phyloP scores from a whole-genome alignment of 2,797 vertebrate species.

The Poecilia gillii region DNA sequence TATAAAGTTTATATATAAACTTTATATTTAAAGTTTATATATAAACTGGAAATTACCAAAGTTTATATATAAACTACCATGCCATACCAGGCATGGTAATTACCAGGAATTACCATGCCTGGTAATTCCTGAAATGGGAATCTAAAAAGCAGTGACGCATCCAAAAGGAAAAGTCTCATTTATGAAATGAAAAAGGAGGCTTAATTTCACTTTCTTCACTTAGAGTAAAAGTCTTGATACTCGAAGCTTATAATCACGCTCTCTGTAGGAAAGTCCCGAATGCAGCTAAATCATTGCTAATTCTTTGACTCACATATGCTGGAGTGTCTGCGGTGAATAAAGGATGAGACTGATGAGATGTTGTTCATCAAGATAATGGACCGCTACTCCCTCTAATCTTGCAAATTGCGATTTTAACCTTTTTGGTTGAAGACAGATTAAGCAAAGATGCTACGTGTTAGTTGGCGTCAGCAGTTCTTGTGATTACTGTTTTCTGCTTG shows the following conservation, averaged over 20 bases:
- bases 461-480: background rate
- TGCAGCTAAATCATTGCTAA: background rate
- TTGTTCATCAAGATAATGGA: conserved; percentile 10
- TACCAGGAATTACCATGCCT: no score
- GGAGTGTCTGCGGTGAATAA: conserved; percentile 1
- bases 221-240: conserved; percentile 5
- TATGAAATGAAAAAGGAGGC: conserved; percentile 12
- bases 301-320: conserved; percentile 21
- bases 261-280: background rate
- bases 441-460: background rate
- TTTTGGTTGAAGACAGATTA: conserved; percentile 4
- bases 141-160: conserved; percentile 19
- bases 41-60: no score
- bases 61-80: no score
- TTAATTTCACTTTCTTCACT: conserved; percentile 16
- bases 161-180: conserved; percentile 18
- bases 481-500: background rate
- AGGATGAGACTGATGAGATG: background rate
- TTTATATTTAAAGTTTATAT: no score
- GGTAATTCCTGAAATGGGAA: conserved; percentile 16
- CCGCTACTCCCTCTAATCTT: background rate
- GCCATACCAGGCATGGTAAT: no score
- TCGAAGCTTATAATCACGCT: conserved; percentile 10
- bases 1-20: no score
- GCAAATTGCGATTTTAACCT: background rate